phyloP scores from a whole-genome alignment of 2,797 vertebrate genomes.

The Tokudaia tokunoshimensis region DNA sequence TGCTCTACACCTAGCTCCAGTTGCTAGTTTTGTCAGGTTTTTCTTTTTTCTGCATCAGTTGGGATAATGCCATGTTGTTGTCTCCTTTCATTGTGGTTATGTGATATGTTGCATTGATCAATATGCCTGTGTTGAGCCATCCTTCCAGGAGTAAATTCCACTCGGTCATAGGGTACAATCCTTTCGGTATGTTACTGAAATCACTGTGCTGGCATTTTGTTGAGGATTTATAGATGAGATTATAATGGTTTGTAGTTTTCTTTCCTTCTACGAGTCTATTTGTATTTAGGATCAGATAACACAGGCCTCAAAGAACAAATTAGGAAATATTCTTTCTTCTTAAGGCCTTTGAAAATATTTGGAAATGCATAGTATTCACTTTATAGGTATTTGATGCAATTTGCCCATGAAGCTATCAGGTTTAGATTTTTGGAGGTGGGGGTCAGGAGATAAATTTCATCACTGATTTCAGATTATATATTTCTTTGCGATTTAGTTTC shows the following conservation, averaged over 20 bases:
- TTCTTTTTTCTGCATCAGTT: constrained; percentile 4
- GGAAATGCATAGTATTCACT: constrained; percentile 5
- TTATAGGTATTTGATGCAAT: not conserved
- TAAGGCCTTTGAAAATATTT: not conserved
- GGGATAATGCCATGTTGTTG: not conserved
- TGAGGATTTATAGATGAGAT: not conserved
- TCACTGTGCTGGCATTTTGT: constrained; percentile 5
- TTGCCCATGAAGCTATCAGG: not conserved
- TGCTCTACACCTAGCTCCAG: not conserved
- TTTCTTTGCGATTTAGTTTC: constrained; percentile 16
- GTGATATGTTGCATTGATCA: not conserved
- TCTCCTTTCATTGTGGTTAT: not conserved
- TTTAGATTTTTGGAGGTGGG: not conserved
- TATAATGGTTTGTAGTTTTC: not conserved
- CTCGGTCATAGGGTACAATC: not conserved
- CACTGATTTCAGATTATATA: constrained; percentile 39
- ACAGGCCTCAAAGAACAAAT: not conserved
- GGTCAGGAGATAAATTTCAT: not conserved
- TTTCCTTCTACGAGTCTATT: not conserved
- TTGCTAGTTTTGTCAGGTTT: not conserved
- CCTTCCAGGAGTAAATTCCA: constrained; percentile 1
- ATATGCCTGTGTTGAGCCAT: not conserved
- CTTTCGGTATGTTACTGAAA: constrained; percentile 29
- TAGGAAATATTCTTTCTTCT: not conserved
- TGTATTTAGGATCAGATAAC: not conserved